Base-by-base conservation (phyloP, 2,888 invertebrate genomes). In the Metallyticus violacea region DNA sequence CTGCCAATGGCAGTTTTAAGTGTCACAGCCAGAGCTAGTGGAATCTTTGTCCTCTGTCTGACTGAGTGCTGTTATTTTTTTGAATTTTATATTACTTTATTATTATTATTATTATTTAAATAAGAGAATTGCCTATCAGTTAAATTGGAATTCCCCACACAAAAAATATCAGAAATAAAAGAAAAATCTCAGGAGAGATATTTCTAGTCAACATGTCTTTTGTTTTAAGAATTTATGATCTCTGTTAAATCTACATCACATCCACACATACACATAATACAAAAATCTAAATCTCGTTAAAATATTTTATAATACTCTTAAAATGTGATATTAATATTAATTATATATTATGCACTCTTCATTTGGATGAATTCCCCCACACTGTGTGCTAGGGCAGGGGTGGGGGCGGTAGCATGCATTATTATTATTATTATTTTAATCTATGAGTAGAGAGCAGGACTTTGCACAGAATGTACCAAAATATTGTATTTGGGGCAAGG, bases 11-110 rank as follows among this genome's bases (percentile, higher is more conserved):
- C 89, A 89, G 89, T 89, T 89, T 87, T 88, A 86, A 88, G 87
- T 89, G 89, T 89, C 89, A 89, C 89, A 89, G 89, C 89, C 89
- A 87, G 88, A 86, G 88, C 88, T 88, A 88, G 87, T 86, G 87
- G 85, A 85, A 85, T 62, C 85, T 86, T 62, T 88, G 87, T 87
- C 86, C 88, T 88, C 88, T 88, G 88, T 87, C 89, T 83, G 87
- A 86, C 87, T 86, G 86, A 88, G 88, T 88, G 88, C 87, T 87
- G 87, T 87, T 88, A 87, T 85, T 87, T 86, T 85, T 80, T 86
- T 87, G 86, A 85, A 86, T 85, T 87, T 88, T 88, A 86, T 87
- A 88, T 88, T 88, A 88, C 82, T 88, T 89, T 86, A 81, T 88
- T n/a, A n/a, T n/a, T n/a, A n/a, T n/a, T 89, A 88, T 87, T 88